These are phyloP conservation scores for Anolis sagrei DNA, from an alignment of 2,113 vertebrate species.

Conservation along the genomic window DNA sequence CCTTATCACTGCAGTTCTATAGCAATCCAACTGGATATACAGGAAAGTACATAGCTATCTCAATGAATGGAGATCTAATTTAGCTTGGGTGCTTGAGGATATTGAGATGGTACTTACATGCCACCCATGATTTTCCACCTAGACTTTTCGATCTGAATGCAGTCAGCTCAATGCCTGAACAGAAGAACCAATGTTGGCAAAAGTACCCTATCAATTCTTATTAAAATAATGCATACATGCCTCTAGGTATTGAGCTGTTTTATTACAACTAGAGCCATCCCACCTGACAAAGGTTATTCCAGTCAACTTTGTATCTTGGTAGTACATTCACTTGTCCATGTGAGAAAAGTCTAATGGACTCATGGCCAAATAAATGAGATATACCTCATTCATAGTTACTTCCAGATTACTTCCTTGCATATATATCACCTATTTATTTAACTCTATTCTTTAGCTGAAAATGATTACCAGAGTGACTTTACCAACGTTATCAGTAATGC, in stretches of 20 bases:
- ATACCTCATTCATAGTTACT: too few relatives aligned
- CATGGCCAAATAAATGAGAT: neutral
- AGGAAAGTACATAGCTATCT: too few relatives aligned
- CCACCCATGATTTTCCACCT: too few relatives aligned
- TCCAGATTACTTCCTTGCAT: neutral
- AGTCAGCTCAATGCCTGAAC: too few relatives aligned
- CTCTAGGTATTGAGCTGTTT: neutral
- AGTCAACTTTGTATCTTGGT: neutral
- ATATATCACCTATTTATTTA: neutral
- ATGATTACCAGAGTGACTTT: too few relatives aligned
- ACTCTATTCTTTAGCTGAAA: neutral
- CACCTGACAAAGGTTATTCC: neutral
- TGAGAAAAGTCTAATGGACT: conserved; percentile 13
- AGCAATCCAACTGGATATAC: too few relatives aligned
- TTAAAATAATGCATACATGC: neutral
- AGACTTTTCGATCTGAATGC: too few relatives aligned
- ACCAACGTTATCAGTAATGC: neutral
- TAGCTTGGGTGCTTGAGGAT: too few relatives aligned
- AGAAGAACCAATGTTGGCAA: too few relatives aligned
- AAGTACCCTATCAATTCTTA: neutral
- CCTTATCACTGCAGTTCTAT: too few relatives aligned
- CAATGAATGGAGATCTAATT: too few relatives aligned
- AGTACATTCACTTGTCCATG: neutral
- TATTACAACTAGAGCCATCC: neutral
- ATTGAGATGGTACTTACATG: too few relatives aligned